These are phyloP conservation scores for Zosterops borbonicus DNA, from an alignment of 2,113 vertebrate genomes.

Conservation along the genomic window DNA sequence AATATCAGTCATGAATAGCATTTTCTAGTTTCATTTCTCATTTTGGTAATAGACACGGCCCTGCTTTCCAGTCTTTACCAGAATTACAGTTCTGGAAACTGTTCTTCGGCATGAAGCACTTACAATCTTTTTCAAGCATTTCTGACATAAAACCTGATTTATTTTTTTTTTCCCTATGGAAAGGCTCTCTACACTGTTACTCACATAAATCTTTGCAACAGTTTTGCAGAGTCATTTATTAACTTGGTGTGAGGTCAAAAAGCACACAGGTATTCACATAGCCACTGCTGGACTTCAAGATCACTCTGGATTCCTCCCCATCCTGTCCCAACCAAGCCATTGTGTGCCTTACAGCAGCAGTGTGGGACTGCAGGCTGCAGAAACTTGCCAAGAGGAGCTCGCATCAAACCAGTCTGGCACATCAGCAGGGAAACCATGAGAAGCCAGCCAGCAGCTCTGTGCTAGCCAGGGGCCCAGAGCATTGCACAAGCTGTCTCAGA, in stretches of 20 bases:
- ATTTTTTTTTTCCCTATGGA: background rate
- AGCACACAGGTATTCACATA: background rate
- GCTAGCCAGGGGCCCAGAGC: background rate
- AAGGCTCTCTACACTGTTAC: background rate
- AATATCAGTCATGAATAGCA: background rate
- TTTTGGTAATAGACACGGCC: background rate
- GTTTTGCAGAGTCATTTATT: background rate
- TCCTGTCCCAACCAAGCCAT: accelerated
- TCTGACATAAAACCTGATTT: background rate
- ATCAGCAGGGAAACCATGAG: background rate
- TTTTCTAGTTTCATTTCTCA: background rate
- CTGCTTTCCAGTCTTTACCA: background rate
- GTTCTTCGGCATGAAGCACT: background rate
- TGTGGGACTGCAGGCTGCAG: background rate
- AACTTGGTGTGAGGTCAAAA: background rate
- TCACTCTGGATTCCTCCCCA: background rate
- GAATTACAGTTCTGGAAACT: background rate
- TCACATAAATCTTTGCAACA: background rate
- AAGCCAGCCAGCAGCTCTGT: background rate
- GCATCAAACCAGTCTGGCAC: background rate
- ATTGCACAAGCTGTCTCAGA: background rate
- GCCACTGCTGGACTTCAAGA: background rate
- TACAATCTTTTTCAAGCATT: background rate
- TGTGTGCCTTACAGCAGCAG: background rate
- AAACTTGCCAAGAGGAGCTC: background rate